A percentile compares a stretch with the other conserved stretches of the same genome.
Evolutionary conservation across 2,113 vertebrate species (phyloP).

Genomic region (Carassius gibelio): DNA sequence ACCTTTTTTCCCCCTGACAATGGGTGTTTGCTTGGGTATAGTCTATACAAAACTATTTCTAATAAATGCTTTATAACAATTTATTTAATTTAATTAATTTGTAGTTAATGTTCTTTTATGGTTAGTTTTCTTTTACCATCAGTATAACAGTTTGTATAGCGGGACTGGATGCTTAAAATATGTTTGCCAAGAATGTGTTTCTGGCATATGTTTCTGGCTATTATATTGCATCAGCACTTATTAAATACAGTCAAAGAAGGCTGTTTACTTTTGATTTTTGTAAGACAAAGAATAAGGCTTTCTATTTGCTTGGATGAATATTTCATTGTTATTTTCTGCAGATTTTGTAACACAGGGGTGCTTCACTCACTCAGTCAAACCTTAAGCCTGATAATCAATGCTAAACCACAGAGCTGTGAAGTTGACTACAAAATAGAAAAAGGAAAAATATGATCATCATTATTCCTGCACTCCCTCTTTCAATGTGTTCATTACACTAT

Average conservation of each 20-base stretch:
- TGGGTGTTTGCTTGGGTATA: not conserved
- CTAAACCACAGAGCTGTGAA: not conserved
- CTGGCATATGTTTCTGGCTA: not conserved
- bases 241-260: not conserved
- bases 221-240: not conserved
- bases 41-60: not conserved
- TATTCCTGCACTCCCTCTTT: not conserved
- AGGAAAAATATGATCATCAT: not conserved
- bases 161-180: not conserved
- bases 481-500: not conserved
- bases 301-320: not conserved
- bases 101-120: not conserved
- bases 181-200: not conserved
- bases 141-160: not conserved
- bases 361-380: not conserved
- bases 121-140: not conserved
- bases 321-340: not conserved
- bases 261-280: not conserved
- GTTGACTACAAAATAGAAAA: not conserved
- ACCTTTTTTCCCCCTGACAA: not conserved
- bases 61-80: not conserved
- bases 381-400: not conserved
- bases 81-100: not conserved
- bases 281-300: not conserved
- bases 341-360: not conserved